These are phyloP conservation scores for Ciconia nigra DNA, from an alignment of 2,797 vertebrate genomes.

Conservation along the genomic window DNA sequence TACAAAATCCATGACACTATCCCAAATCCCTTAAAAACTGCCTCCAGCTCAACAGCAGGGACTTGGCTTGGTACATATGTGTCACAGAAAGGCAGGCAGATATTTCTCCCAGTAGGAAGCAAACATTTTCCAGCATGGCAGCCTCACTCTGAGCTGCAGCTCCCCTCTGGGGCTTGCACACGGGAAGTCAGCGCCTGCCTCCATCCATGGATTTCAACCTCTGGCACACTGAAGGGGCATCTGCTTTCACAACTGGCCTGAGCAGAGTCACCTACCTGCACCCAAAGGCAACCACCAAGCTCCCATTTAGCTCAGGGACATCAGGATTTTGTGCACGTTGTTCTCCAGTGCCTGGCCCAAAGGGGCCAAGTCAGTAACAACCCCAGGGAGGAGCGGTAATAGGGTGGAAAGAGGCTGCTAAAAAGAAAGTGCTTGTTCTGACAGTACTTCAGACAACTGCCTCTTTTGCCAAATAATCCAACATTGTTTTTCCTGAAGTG, in stretches of 20 bases:
- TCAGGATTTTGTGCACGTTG: neutral
- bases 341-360: neutral
- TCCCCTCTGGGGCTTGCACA: neutral
- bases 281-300: neutral
- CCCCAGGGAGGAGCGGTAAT: neutral
- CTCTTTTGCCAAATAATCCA: neutral
- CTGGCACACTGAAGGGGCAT: neutral
- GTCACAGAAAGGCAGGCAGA: neutral
- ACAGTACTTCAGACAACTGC: neutral
- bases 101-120: neutral
- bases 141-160: neutral
- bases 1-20: neutral
- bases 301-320: neutral
- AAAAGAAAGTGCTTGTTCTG: neutral
- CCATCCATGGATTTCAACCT: neutral
- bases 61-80: accelerated
- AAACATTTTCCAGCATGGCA: accelerated
- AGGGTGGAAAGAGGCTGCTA: neutral
- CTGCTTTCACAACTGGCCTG: neutral
- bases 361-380: neutral
- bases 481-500: neutral
- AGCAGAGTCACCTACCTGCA: neutral
- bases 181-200: accelerated
- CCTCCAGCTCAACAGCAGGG: neutral
- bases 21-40: neutral